Base-by-base conservation (phyloP, 2,888 invertebrate species). In the Chrysodeixis includens region DNA sequence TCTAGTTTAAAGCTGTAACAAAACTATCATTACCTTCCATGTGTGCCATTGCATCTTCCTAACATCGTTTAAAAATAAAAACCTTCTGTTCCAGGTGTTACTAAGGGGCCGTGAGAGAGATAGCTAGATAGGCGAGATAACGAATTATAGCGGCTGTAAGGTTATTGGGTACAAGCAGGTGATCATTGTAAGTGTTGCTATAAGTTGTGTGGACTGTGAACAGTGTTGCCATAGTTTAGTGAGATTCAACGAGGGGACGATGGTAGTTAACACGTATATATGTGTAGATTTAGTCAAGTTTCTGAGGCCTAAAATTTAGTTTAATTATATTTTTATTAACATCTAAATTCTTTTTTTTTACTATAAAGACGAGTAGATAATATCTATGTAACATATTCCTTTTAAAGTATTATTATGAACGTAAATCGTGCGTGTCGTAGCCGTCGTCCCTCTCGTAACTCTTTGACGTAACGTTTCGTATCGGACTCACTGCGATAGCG, bases 201-300 rank as follows among this genome's bases (percentile, higher is more conserved):
- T 79, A 82, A 75, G 84, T 82, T 68, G 78, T 67, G 69, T 66
- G 76, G 69, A 79, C 76, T 80, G 83, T 87, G 84, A 78, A 88
- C 85, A 84, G 84, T 88, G 92, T 92, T 92, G 92, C 92, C 92
- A 92, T 92, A 92, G 90, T 81, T 79, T 81, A 72, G 77, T 77
- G 79, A 78, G 75, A 74, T 78, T 69, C 51, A 55, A 46, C 52
- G 70, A 52, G 65, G 74, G 53, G 71, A 61, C 66, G 76, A 59
- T 69, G 70, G 67, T 67, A 56, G 58, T 12, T 12, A 35, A 12
- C 35, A 35, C 35, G 16, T n/a, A 44, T 16, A 6, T 44, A 44
- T 44, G 1, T 49, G 18, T 49, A 20, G 30, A 16, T 46, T 57
- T 56, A 40, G n/a, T 26, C 40, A 16, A 32, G 35, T 49, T 57